Base-by-base conservation (phyloP, 1,140 invertebrate species). In the Limonius californicus region DNA sequence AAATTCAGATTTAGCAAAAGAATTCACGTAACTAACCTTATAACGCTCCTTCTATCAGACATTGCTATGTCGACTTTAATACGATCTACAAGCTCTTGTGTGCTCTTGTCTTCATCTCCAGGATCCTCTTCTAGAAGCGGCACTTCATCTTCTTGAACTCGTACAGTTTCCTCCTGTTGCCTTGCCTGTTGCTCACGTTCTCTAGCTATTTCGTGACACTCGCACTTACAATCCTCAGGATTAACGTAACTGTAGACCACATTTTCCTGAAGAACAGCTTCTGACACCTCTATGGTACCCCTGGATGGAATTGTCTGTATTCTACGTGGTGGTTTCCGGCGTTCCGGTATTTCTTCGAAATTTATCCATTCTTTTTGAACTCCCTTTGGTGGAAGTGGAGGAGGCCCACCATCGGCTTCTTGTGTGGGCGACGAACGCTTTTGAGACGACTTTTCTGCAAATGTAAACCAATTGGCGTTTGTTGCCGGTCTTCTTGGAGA, bases 301-400 rank as follows among this genome's bases (percentile, higher is more conserved):
- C 76, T 61, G 65, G 77, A 77, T 2, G 89, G 89, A 66, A 92
- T 82, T 7, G 89, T 90, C 68, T 90, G 89, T 64, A 92, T 91
- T 58, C 88, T 80, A 76, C 89, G 90, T 9, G 90, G 88, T 50
- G 85, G 81, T 74, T 90, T 90, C 15, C 87, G 79, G 64, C 85
- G 83, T 74, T 92, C 90, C 0, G 90, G 90, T 55, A 92, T 86
- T 68, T 92, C 90, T 74, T 91, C 89, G 72, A 92, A 92, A 71
- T 91, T 90, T 21, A 94, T 89, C 91, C 91, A 94, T 57, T 79
- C 80, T 59, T 78, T 70, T 63, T 66, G 77, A 66, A 74, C 73
- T 45, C 77, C 80, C 70, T 78, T 77, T 1, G 82, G 80, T 47
- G 80, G 78, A 8, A 82, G 81, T 14, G 81, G 66, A 4, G 45